phyloP scores from a whole-genome alignment of 2,113 vertebrate genomes.

The Podocnemis expansa region DNA sequence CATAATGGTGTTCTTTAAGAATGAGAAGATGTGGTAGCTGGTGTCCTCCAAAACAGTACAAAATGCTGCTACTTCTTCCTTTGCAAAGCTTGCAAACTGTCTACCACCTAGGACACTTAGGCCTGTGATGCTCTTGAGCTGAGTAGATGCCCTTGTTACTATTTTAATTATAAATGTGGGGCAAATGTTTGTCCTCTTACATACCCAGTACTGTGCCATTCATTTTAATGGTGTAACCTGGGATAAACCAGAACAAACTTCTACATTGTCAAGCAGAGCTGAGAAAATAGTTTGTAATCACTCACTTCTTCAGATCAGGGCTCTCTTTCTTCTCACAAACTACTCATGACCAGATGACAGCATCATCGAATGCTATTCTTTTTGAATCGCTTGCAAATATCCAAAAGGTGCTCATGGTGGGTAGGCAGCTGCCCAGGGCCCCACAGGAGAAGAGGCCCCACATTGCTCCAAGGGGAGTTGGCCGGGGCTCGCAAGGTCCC shows the following conservation, averaged over 20 bases:
- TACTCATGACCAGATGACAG: background rate
- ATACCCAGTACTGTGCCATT: background rate
- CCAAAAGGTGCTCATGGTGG: background rate
- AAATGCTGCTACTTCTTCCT: background rate
- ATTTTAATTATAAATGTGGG: background rate
- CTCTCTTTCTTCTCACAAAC: background rate
- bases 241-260: background rate
- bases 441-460: too few relatives aligned
- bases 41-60: background rate
- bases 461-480: too few relatives aligned
- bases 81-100: background rate
- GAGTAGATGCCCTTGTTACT: background rate
- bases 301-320: background rate
- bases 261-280: background rate
- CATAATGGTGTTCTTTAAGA: background rate
- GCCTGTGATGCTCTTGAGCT: background rate
- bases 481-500: too few relatives aligned
- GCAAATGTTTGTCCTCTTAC: background rate
- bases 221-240: background rate
- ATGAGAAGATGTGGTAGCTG: background rate
- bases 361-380: background rate
- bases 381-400: background rate
- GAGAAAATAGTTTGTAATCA: background rate
- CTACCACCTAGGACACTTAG: fast-evolving
- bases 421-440: too few relatives aligned